phyloP scores from a whole-genome alignment of 1,140 invertebrate genomes.

The Drosophila sproati region DNA sequence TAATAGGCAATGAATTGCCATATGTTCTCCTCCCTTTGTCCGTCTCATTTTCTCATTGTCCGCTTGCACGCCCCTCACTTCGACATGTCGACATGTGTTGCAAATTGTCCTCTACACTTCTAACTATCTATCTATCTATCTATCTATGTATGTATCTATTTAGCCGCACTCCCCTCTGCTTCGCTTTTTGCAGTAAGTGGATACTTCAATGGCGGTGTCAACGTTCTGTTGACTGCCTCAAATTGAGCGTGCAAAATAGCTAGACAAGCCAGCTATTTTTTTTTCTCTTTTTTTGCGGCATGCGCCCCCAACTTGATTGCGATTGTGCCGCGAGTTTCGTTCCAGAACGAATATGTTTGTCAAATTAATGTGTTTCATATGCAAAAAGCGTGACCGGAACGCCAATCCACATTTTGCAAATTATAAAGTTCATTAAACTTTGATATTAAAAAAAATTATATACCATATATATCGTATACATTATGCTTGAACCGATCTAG shows the following conservation, averaged over 20 bases:
- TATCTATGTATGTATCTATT: constrained; percentile 32
- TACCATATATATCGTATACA: no score
- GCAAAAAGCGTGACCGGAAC: constrained; percentile 29
- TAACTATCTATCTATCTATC: constrained; percentile 14
- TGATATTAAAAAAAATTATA: background rate
- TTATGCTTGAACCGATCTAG: no score
- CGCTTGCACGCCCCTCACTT: constrained; percentile 40
- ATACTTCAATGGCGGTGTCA: constrained; percentile 45
- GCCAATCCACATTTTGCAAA: background rate
- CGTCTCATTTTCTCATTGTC: constrained; percentile 4
- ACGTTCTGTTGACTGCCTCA: constrained; percentile 62
- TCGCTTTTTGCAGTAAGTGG: constrained; percentile 8
- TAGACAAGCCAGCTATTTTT: constrained; percentile 6
- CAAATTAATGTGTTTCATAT: constrained; percentile 53
- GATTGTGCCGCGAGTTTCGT: constrained; percentile 7
- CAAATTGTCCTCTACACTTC: constrained; percentile 35
- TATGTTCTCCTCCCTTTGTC: constrained; percentile 40
- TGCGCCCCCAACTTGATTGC: constrained; percentile 4
- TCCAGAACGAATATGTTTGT: constrained; percentile 25
- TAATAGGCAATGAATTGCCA: constrained; percentile 68
- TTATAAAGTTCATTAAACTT: constrained; percentile 10
- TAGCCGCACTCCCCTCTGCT: constrained; percentile 3
- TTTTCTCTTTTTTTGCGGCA: constrained; percentile 28
- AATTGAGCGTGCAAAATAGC: constrained; percentile 75
- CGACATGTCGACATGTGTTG: constrained; percentile 37